Evolutionary conservation across 1,140 invertebrate species (phyloP), one percentile per base, ranked within the genome.

Genomic region (Aphis gossypii): DNA sequence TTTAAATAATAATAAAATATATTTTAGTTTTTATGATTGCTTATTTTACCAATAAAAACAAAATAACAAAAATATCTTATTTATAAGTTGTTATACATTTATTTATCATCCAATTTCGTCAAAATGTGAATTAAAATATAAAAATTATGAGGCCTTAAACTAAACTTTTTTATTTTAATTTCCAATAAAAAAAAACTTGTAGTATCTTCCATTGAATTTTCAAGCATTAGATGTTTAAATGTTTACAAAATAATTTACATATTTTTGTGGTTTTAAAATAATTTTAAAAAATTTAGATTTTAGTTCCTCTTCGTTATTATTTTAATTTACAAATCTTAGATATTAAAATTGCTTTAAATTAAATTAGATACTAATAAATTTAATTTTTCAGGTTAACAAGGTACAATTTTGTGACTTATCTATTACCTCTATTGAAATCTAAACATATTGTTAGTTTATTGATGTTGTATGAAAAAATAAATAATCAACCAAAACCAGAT

Each of bases 381-480:
- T 94, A 91, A 87, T 84, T 60, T 94, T 94, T 91, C 88, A 95
- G 94, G 23, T 90, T 94, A 68, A 41, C 83, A 38, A 94, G 93
- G n/a, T 93, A 94, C 48, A 94, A 95, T 94, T 41, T 94, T 41
- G 94, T 95, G 84, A 95, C 94, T 54, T 94, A 95, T 60, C 94
- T 94, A 94, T 86, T 94, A 60, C 87, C 89, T 35, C 82, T 82
- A 41, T 94, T 94, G 21, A 93, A 94, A 87, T 94, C 94, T 51
- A 94, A 94, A 92, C 94, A 88, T 54, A 94, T 84, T 35, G 56
- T 14, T 46, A 94, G 46, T 8, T 94, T 94, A 35, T 60, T 92
- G 38, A 54, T 94, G 20, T 51, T 94, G 20, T 87, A 92, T 83
- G 92, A 94, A 54, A 68, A 93, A 20, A 93, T 93, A 8, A 48